Percentiles rank a stretch among this genome's conserved stretches.
phyloP scores from a whole-genome alignment of 64 coral and sea anemone genomes.

The Dendronephthya gigantea region DNA sequence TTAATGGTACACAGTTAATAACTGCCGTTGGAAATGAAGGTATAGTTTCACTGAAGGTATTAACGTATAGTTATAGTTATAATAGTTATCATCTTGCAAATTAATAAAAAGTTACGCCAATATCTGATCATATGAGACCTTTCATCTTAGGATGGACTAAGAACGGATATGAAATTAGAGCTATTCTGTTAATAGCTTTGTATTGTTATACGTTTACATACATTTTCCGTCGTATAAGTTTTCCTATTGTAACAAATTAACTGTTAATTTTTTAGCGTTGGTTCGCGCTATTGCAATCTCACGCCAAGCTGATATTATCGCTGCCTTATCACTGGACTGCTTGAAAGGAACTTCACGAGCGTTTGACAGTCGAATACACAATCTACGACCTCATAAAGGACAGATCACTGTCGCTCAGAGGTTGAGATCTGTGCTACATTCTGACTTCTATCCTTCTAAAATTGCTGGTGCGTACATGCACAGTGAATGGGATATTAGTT shows the following conservation, averaged over 20 bases:
- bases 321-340: slow-evolving; percentile 51
- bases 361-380: slow-evolving; percentile 58
- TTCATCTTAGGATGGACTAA: no score
- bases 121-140: no score
- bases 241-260: neutral
- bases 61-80: neutral
- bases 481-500: neutral
- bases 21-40: slow-evolving; percentile 86
- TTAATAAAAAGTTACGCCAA: no score
- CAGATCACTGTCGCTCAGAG: slow-evolving; percentile 65
- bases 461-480: slow-evolving; percentile 53
- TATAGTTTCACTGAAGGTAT: neutral
- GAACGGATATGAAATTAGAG: no score
- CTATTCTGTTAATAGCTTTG: no score
- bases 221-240: no score
- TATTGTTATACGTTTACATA: no score
- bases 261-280: slow-evolving; percentile 28
- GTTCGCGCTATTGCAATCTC: slow-evolving; percentile 35
- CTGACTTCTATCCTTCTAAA: slow-evolving; percentile 54
- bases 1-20: slow-evolving; percentile 93
- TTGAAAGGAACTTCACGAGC: slow-evolving; percentile 55
- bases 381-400: slow-evolving; percentile 76
- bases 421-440: slow-evolving; percentile 58
- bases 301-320: slow-evolving; percentile 52
- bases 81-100: no score